Evolutionary conservation across 1,140 invertebrate genomes (phyloP).

Genomic region (Hycleus cichorii): DNA sequence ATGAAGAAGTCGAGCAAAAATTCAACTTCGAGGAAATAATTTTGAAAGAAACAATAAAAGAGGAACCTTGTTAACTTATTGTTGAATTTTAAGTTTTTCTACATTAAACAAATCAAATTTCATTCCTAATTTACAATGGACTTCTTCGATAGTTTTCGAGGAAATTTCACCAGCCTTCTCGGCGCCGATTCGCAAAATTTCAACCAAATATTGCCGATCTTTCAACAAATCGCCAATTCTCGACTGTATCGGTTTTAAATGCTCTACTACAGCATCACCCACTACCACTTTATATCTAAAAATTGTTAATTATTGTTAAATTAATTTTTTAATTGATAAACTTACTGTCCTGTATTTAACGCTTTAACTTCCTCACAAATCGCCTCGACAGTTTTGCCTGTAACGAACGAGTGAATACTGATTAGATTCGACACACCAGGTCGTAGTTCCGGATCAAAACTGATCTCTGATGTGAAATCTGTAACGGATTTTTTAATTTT

Average conservation of each 20-base stretch:
- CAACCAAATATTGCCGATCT: constrained; percentile 56
- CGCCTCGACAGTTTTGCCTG: constrained; percentile 58
- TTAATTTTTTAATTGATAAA: constrained; percentile 16
- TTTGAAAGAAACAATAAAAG: neutral
- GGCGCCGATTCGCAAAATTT: constrained; percentile 62
- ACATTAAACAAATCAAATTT: constrained; percentile 5
- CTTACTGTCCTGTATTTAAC: constrained; percentile 66
- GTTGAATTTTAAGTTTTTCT: constrained; percentile 11
- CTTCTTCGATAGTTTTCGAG: constrained; percentile 59
- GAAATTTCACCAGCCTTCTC: constrained; percentile 63
- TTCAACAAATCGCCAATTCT: constrained; percentile 52
- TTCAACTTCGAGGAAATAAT: too few relatives aligned
- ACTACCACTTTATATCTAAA: constrained; percentile 67
- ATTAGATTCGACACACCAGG: constrained; percentile 88
- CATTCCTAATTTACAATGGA: constrained; percentile 57
- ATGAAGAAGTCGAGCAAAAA: too few relatives aligned
- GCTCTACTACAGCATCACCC: constrained; percentile 65
- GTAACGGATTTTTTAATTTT: constrained; percentile 91
- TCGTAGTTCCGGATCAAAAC: constrained; percentile 67
- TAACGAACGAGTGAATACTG: constrained; percentile 71
- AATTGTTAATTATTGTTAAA: constrained; percentile 19
- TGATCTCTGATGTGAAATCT: constrained; percentile 75
- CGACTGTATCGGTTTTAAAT: constrained; percentile 64
- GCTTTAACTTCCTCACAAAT: constrained; percentile 60
- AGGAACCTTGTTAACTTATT: constrained; percentile 10